These are phyloP conservation scores for Drosophila insularis DNA, from an alignment of 1,140 invertebrate genomes.

Conservation along the genomic window DNA sequence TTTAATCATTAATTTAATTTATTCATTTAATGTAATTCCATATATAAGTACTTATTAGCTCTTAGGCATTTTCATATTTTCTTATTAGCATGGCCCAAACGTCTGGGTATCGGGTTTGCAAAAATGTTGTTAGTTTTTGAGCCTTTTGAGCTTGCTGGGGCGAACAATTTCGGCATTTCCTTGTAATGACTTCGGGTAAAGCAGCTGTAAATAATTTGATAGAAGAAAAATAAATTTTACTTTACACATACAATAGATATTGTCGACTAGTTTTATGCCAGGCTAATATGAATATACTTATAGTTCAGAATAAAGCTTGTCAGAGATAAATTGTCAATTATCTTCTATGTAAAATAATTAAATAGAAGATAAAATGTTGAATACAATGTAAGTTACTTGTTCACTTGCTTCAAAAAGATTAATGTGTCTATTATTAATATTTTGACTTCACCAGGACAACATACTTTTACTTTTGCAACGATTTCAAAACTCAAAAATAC, in stretches of 20 bases:
- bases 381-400: too few species aligned
- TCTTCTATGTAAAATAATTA: too few species aligned
- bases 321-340: too few species aligned
- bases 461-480: too few species aligned
- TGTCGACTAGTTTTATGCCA: too few species aligned
- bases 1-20: slow-evolving; percentile 18
- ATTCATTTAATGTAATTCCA: slow-evolving; percentile 13
- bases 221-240: background rate
- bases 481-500: too few species aligned
- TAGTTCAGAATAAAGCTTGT: too few species aligned
- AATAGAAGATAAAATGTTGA: too few species aligned
- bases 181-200: slow-evolving; percentile 83
- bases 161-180: slow-evolving; percentile 83
- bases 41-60: background rate
- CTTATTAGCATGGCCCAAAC: slow-evolving; percentile 83
- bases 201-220: slow-evolving; percentile 77
- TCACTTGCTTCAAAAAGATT: too few species aligned
- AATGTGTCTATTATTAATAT: too few species aligned
- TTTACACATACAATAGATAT: background rate
- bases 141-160: slow-evolving; percentile 83
- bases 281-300: too few species aligned
- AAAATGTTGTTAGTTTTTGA: slow-evolving; percentile 82
- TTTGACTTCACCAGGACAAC: too few species aligned
- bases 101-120: slow-evolving; percentile 83
- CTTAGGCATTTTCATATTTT: slow-evolving; percentile 82